Evolutionary conservation across 1,140 invertebrate species (phyloP), one percentile per base, ranked within the genome.

Genomic region (Anoplophora glabripennis): DNA sequence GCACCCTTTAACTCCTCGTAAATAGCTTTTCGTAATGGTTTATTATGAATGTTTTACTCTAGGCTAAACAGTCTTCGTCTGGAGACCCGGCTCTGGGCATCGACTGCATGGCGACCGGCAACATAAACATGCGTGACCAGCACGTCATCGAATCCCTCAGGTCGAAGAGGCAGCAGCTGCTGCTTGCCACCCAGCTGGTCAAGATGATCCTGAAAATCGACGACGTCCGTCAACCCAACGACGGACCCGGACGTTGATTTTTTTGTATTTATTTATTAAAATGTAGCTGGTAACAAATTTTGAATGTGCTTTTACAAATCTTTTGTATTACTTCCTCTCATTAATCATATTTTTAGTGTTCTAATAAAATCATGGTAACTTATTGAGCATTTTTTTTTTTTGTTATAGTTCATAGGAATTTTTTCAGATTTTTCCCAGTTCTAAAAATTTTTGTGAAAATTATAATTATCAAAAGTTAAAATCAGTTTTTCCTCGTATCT

Each of bases 201-300:
- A 97, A 98, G 77, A 99, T 99, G 97, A 99, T 99, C 63, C 82
- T 99, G 40, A 99, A 99, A 79, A 99, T 99, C 59, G 98, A 99
- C 78, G 98, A 99, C 75, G 90, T 99, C 47, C 85, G 97, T 61
- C 90, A 89, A 4, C 86, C 89, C 1, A 81, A 77, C 15, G 86
- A 88, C 10, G 28, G 36, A 4, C 65, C 64, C 51, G 64, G 64
- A 51, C 21, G 57, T 52, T 69, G 64, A 66, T 38, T 41, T 12
- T 17, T 41, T 12, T 41, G 4, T 41, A 41, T 41, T 41, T 28
- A 28, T 28, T 28, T 28, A 28, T 28, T 28, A 5, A 28, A 28
- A 3, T 28, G 21, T 28, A 28, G 2, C 21, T 28, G 5, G 5
- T 28, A 28, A 28, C 21, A 28, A 28, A 5, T 28, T 28, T 5